Base-by-base conservation (phyloP, 2,888 invertebrate genomes). In the Amphipoea oculea region DNA sequence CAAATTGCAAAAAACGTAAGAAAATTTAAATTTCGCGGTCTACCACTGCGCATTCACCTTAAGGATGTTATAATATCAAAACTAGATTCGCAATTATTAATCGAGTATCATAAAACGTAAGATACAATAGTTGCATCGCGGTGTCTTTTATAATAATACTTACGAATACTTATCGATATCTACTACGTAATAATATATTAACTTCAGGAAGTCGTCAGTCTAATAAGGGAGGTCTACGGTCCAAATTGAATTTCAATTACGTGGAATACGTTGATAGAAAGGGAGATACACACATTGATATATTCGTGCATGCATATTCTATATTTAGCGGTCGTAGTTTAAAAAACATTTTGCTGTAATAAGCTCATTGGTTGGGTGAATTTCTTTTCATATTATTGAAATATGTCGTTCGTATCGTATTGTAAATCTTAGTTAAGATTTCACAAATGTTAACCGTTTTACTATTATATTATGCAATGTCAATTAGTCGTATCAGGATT, bases 101-200 rank as follows among this genome's bases (percentile, higher is more conserved):
- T 51, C 63, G 68, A 76, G 60, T 74, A 80, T 74, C 60, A 71
- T 79, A 71, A 23, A 80, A 80, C 29, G 51, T 73, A 42, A 63
- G 17, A 57, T 83, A 68, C 60, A 71, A 40, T 66, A 69, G 73
- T 62, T 84, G 48, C 40, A 66, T 51, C 68, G 65, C 68, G 42
- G 63, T 82, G 86, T 84, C 77, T 79, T 78, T 81, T 78, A 67
- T 68, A 75, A 68, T 82, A 88, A 82, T 81, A 85, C 86, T 88
- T 81, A 84, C 65, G 48, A 76, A 69, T 74, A 85, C 81, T 79
- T 86, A 76, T 66, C 42, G 54, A 85, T 83, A 82, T 76, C 36
- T 63, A 81, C 17, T 67, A 78, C 6, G 20, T 85, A 48, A 40
- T 66, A 60, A n/a, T 57, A 57, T 69, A 75, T 63, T 62, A 77